These are phyloP conservation scores for Argyra leucocephala DNA, from an alignment of 2,888 invertebrate genomes.

Conservation along the genomic window DNA sequence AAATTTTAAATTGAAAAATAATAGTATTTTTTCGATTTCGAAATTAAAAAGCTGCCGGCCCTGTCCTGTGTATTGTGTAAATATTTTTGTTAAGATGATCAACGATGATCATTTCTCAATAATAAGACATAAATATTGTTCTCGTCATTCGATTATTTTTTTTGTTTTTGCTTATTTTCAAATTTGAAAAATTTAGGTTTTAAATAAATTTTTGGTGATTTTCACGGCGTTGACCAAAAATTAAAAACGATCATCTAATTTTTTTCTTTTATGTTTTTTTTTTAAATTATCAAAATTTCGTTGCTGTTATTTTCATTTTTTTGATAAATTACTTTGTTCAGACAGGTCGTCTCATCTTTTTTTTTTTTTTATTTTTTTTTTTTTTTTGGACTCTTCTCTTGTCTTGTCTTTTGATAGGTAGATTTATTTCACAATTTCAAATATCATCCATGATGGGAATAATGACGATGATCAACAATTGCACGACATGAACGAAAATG, in stretches of 20 bases:
- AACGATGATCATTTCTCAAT: too few relatives aligned
- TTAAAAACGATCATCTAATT: not conserved
- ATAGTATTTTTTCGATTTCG: too few relatives aligned
- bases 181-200: not conserved
- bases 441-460: not conserved
- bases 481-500: not conserved
- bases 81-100: too few relatives aligned
- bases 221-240: constrained; percentile 1
- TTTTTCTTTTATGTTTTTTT: not conserved
- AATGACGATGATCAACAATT: not conserved
- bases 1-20: too few relatives aligned
- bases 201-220: not conserved
- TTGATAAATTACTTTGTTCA: not conserved
- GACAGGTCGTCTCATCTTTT: not conserved
- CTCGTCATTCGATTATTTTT: not conserved
- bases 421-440: not conserved
- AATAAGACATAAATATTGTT: not conserved
- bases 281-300: not conserved
- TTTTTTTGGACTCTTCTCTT: not conserved
- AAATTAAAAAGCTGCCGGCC: too few relatives aligned
- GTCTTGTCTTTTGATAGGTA: too few relatives aligned
- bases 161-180: not conserved
- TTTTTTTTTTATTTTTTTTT: not conserved
- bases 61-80: too few relatives aligned
- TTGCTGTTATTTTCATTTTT: not conserved